Conservation (phyloP, 2,113 vertebrate genomes). For the Cyanocitta stelleri region DNA sequence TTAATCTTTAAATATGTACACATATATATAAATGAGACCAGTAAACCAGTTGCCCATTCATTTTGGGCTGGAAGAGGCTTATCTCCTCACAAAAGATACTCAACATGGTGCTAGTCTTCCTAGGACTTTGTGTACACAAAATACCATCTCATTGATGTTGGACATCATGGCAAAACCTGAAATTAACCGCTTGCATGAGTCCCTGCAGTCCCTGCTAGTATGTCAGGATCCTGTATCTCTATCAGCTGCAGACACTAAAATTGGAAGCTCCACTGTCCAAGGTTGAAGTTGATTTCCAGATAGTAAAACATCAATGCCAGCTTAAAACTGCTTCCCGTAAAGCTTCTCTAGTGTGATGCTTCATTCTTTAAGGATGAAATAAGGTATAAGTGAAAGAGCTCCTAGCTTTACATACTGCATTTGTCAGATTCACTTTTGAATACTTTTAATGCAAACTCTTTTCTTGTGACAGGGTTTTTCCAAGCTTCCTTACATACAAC, state of each 20-base stretch:
- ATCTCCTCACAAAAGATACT: not conserved
- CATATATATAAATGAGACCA: not conserved
- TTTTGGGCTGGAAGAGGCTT: not conserved
- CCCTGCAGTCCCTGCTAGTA: not conserved
- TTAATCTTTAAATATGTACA: not conserved
- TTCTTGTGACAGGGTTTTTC: not conserved
- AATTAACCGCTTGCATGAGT: not conserved
- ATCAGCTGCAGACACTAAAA: not conserved
- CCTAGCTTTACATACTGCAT: not conserved
- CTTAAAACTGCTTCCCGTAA: constrained; percentile 5
- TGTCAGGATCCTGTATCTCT: not conserved
- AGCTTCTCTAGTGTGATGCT: not conserved
- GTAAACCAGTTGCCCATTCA: not conserved
- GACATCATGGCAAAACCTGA: not conserved
- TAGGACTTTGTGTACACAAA: not conserved
- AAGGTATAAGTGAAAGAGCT: not conserved
- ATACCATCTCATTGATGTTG: not conserved
- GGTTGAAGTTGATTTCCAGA: constrained; percentile 19
- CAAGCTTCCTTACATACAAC: not conserved
- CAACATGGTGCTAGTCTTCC: not conserved
- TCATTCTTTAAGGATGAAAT: not conserved
- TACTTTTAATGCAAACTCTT: not conserved
- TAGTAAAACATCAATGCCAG: not conserved
- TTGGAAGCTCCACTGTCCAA: not conserved
- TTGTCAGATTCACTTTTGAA: not conserved